Conservation (phyloP, 1,140 invertebrate species). For the Calliphora vicina region DNA sequence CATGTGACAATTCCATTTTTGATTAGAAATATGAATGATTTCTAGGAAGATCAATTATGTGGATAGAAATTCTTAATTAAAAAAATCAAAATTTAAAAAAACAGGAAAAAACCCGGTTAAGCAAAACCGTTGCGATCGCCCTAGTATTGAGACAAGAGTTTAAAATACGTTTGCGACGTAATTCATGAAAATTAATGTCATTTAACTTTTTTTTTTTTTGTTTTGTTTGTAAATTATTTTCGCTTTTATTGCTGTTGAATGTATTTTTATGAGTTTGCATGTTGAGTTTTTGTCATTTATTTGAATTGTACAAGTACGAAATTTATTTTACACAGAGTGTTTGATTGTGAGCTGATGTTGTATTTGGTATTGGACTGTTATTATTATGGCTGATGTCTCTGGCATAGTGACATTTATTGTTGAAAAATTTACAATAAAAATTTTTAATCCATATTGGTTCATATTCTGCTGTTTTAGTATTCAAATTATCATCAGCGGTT, state of each 20-base stretch:
- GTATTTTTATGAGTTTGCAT: conserved; percentile 19
- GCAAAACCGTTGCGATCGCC: too few relatives aligned
- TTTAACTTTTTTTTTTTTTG: conserved; percentile 18
- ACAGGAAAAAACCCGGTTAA: too few relatives aligned
- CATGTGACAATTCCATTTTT: too few relatives aligned
- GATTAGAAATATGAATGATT: too few relatives aligned
- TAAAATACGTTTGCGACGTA: conserved; percentile 29
- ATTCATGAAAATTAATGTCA: conserved; percentile 34
- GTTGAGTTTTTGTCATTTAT: conserved; percentile 23
- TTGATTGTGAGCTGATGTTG: not conserved
- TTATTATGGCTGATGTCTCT: not conserved
- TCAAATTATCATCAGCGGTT: not conserved
- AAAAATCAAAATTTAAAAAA: too few relatives aligned
- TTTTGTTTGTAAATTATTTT: conserved; percentile 22
- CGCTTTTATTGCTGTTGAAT: conserved; percentile 26
- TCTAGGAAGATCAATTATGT: too few relatives aligned
- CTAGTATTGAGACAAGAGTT: too few relatives aligned
- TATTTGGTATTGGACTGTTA: not conserved
- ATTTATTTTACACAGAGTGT: not conserved
- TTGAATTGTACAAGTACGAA: conserved; percentile 5
- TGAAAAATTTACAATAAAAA: not conserved
- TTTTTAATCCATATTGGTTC: not conserved
- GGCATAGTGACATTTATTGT: conserved; percentile 5
- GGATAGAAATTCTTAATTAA: too few relatives aligned
- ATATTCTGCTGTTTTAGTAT: not conserved